Percentiles rank a stretch among this genome's conserved stretches.
These are phyloP conservation scores for Eucera pruinosa DNA, from an alignment of 2,888 invertebrate species.

Conservation along the genomic window DNA sequence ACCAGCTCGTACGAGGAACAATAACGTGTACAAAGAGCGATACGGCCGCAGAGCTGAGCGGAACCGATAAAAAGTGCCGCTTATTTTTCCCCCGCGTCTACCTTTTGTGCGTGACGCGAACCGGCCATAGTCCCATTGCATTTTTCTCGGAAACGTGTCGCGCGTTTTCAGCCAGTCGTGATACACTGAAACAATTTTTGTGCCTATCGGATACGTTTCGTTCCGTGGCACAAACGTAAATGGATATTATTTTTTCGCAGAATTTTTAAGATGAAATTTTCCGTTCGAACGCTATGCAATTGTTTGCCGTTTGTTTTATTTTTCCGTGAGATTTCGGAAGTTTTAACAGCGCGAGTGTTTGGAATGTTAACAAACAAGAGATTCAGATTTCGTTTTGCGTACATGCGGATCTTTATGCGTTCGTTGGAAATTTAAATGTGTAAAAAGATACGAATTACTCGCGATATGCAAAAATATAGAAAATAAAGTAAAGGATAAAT, in stretches of 20 bases:
- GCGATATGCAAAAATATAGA: too few species aligned
- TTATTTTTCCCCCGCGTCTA: conserved; percentile 70
- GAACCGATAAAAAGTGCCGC: conserved; percentile 69
- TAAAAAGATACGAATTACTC: too few species aligned
- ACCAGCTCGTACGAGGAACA: conserved; percentile 67
- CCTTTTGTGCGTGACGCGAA: conserved; percentile 56
- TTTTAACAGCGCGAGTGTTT: background rate
- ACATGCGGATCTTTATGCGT: too few species aligned
- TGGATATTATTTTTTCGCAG: background rate
- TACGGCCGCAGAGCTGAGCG: conserved; percentile 55
- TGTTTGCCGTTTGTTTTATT: too few species aligned
- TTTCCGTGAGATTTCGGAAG: too few species aligned
- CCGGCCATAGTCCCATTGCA: conserved; percentile 22
- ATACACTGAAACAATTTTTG: conserved; percentile 43
- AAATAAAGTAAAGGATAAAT: too few species aligned
- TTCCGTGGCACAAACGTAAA: background rate
- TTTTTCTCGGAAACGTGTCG: conserved; percentile 45
- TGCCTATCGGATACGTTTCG: conserved; percentile 2
- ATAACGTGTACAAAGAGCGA: conserved; percentile 63
- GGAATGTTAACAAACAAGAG: too few species aligned
- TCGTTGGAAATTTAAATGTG: too few species aligned
- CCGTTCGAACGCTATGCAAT: too few species aligned
- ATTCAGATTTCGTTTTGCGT: too few species aligned
- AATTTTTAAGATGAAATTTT: background rate
- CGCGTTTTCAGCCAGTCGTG: conserved; percentile 33